phyloP scores from a whole-genome alignment of 2,113 vertebrate species.

The Sitta europaea region DNA sequence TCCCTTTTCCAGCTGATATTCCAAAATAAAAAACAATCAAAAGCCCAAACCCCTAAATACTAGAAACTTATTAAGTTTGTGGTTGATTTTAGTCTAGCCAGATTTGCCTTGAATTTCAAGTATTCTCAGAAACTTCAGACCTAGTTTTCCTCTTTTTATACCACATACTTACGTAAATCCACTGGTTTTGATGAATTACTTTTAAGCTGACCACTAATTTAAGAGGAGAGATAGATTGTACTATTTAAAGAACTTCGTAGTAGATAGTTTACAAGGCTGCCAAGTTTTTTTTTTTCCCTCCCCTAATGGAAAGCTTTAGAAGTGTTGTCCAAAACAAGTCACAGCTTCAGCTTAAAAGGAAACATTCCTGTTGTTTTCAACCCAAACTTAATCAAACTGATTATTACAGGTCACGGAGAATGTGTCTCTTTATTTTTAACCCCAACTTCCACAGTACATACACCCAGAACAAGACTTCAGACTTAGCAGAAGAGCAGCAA shows the following conservation, averaged over 20 bases:
- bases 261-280: not conserved
- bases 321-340: not conserved
- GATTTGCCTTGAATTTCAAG: not conserved
- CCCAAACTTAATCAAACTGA: not conserved
- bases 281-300: accelerated
- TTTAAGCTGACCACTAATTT: conserved; percentile 37
- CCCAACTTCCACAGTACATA: accelerated
- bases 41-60: not conserved
- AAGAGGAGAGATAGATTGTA: not conserved
- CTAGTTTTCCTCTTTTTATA: not conserved
- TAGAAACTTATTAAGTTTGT: not conserved
- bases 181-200: not conserved
- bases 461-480: not conserved
- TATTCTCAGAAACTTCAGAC: not conserved
- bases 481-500: not conserved
- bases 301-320: not conserved
- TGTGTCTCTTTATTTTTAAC: not conserved
- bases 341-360: not conserved
- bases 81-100: not conserved
- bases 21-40: not conserved
- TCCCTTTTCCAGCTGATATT: not conserved
- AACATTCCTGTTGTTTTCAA: not conserved
- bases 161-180: not conserved
- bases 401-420: not conserved
- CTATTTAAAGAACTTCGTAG: not conserved